Conservation (phyloP, 2,888 invertebrate genomes). For the Cheilosia urbana region DNA sequence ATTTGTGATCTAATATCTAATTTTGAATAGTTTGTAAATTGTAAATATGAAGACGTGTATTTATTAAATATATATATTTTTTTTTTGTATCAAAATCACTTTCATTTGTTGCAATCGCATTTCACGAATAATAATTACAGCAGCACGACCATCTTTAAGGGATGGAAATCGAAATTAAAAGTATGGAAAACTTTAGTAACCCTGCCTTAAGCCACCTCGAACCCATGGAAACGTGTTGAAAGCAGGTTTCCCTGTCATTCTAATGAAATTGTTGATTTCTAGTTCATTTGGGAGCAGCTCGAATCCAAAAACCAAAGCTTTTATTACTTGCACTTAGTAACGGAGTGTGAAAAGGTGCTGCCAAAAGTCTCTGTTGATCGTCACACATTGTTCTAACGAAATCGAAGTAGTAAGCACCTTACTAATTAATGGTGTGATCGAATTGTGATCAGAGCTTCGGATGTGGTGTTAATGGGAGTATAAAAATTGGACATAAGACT, state of each 20-base stretch:
- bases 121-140: background rate
- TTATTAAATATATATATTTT: conserved; percentile 35
- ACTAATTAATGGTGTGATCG: conserved; percentile 69
- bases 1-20: conserved; percentile 70
- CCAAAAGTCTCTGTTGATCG: conserved; percentile 3
- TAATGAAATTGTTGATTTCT: conserved; percentile 58
- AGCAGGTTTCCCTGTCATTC: conserved; percentile 63
- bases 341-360: conserved; percentile 53
- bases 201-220: conserved; percentile 41
- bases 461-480: conserved; percentile 36
- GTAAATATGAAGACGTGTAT: conserved; percentile 27
- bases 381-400: conserved; percentile 52
- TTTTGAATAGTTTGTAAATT: conserved; percentile 50
- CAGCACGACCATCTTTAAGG: conserved; percentile 7
- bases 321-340: conserved; percentile 54
- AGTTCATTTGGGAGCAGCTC: conserved; percentile 50
- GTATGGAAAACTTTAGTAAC: conserved; percentile 12
- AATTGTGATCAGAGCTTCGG: conserved; percentile 50
- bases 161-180: conserved; percentile 7
- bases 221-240: conserved; percentile 46
- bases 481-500: background rate
- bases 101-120: conserved; percentile 22
- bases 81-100: conserved; percentile 36
- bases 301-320: conserved; percentile 4
- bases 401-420: conserved; percentile 52